phyloP scores from a whole-genome alignment of 92 coral and sea anemone genomes.

The Ricordea florida region DNA sequence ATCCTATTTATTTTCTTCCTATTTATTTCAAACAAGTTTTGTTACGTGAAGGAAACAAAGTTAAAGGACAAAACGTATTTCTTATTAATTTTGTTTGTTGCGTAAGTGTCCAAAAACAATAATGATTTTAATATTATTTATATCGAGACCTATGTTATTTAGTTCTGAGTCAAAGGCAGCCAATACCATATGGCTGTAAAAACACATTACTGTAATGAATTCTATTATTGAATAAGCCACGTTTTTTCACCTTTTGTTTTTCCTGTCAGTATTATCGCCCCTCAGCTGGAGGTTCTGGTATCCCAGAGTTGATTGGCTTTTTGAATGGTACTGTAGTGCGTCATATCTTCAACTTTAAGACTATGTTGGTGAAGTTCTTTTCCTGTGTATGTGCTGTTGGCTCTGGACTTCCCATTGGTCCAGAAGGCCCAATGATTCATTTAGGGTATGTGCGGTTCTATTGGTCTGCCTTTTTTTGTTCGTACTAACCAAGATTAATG shows the following conservation, averaged over 20 bases:
- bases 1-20: no score
- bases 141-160: no score
- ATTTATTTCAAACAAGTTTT: no score
- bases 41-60: no score
- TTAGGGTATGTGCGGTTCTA: slow-evolving; percentile 94
- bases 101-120: no score
- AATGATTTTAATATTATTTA: no score
- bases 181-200: no score
- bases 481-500: no score
- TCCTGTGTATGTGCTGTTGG: slow-evolving; percentile 99
- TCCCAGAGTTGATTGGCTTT: slow-evolving; percentile 94
- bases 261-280: slow-evolving; percentile 80
- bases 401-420: slow-evolving; percentile 95
- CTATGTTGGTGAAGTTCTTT: slow-evolving; percentile 96
- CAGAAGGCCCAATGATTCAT: slow-evolving; percentile 99
- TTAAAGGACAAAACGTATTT: no score
- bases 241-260: not conserved
- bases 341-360: slow-evolving; percentile 89
- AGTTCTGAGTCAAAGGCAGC: no score
- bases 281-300: slow-evolving; percentile 95
- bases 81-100: no score
- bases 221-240: not conserved
- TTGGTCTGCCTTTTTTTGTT: no score
- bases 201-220: not conserved
- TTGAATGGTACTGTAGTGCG: slow-evolving; percentile 97